Evolutionary conservation across 2,888 invertebrate genomes (phyloP).

Genomic region (Argynnis bischoffii): DNA sequence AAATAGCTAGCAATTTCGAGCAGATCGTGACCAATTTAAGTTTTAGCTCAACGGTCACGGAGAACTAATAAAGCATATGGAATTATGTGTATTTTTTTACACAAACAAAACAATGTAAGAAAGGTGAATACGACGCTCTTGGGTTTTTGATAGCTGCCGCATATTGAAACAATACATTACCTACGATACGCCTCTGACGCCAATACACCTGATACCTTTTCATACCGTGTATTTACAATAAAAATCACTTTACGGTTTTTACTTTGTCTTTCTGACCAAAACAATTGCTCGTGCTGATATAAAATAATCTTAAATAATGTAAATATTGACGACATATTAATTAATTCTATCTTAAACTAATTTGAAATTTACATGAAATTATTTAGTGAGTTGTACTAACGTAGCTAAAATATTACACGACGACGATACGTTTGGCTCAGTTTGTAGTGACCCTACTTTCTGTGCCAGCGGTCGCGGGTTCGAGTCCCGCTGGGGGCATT

Average conservation of each 20-base stretch:
- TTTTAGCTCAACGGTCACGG: conserved; percentile 38
- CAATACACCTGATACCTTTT: conserved; percentile 60
- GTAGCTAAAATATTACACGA: no score
- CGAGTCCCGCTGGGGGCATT: no score
- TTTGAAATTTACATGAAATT: no score
- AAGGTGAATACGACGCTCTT: conserved; percentile 30
- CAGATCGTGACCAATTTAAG: conserved; percentile 37
- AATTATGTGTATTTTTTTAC: conserved; percentile 39
- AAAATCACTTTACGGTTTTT: conserved; percentile 41
- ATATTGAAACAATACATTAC: conserved; percentile 64
- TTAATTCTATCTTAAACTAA: no score
- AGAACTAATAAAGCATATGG: conserved; percentile 37
- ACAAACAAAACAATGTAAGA: conserved; percentile 30
- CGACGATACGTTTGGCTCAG: no score
- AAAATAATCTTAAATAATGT: no score
- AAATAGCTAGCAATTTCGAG: conserved; percentile 12
- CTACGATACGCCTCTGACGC: conserved; percentile 50
- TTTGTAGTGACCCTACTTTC: no score
- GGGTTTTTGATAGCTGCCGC: conserved; percentile 34
- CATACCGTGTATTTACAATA: conserved; percentile 59
- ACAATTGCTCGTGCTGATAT: no score
- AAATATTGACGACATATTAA: no score
- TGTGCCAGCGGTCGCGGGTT: no score
- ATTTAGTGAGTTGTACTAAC: no score
- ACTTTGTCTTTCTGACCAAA: no score